Conservation (phyloP, 2,888 invertebrate genomes). For the Leptura quadrifasciata region DNA sequence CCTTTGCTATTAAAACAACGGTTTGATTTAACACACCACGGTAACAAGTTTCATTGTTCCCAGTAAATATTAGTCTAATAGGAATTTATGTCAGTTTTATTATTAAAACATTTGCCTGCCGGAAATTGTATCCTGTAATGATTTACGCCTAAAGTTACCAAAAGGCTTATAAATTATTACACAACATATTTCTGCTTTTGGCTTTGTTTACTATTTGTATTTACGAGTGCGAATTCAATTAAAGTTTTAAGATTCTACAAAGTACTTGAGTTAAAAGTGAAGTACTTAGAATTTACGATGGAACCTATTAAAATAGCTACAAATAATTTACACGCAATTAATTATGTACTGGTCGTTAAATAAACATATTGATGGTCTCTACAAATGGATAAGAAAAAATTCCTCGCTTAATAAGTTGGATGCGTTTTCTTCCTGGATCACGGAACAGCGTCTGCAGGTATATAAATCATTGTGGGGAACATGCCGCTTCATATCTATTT, state of each 20-base stretch:
- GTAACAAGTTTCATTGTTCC: neutral
- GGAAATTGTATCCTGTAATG: constrained; percentile 8
- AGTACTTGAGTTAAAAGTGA: constrained; percentile 38
- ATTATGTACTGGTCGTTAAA: constrained; percentile 30
- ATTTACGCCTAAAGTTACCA: constrained; percentile 10
- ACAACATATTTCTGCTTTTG: constrained; percentile 9
- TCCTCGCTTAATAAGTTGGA: neutral
- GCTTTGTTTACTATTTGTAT: constrained; percentile 32
- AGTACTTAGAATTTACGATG: constrained; percentile 29
- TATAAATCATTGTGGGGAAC: neutral
- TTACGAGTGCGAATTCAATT: constrained; percentile 37
- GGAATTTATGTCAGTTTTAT: constrained; percentile 16
- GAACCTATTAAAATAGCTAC: constrained; percentile 35
- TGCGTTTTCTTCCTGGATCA: neutral
- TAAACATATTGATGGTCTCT: constrained; percentile 26
- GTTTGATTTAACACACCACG: constrained; percentile 2
- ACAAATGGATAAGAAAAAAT: constrained; percentile 5
- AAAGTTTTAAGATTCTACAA: constrained; percentile 36
- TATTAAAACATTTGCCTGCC: constrained; percentile 12
- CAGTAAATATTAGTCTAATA: constrained; percentile 13
- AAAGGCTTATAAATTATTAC: constrained; percentile 5
- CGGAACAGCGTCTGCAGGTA: neutral
- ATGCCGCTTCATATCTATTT: neutral
- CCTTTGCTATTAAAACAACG: neutral
- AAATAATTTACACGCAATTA: constrained; percentile 44